phyloP scores from a whole-genome alignment of 2,888 invertebrate genomes.

The Acanthosepion esculentum region DNA sequence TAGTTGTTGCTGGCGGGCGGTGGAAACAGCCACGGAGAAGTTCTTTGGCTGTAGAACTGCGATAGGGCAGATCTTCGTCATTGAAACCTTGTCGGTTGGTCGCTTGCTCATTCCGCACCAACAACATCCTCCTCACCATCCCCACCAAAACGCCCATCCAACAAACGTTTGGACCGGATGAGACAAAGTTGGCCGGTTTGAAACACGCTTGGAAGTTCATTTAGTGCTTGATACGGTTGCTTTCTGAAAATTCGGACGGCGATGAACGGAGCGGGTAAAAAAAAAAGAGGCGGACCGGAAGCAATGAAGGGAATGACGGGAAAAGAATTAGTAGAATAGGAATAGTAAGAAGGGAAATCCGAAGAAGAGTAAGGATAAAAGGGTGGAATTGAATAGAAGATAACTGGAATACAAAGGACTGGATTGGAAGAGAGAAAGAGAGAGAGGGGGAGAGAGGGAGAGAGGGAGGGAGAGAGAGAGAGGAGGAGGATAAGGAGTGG shows the following conservation, averaged over 20 bases:
- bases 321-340: neutral
- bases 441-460: too few species aligned
- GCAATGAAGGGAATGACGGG: neutral
- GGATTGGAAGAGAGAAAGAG: neutral
- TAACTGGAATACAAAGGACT: neutral
- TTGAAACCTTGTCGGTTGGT: neutral
- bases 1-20: neutral
- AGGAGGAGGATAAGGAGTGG: neutral
- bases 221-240: neutral
- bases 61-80: neutral
- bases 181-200: neutral
- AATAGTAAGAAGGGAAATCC: neutral
- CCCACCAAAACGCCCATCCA: neutral
- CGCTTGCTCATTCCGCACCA: neutral
- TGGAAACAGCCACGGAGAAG: neutral
- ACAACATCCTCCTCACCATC: neutral
- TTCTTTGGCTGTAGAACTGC: neutral
- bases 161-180: constrained; percentile 17
- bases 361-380: neutral
- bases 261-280: neutral
- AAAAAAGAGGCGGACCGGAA: neutral
- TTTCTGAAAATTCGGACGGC: neutral
- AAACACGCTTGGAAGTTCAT: constrained; percentile 2
- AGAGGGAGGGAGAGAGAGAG: neutral
- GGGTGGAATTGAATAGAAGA: neutral